Evolutionary conservation across 2,113 vertebrate species (phyloP), one percentile per base, ranked within the genome.

Genomic region (Empidonax alnorum): DNA sequence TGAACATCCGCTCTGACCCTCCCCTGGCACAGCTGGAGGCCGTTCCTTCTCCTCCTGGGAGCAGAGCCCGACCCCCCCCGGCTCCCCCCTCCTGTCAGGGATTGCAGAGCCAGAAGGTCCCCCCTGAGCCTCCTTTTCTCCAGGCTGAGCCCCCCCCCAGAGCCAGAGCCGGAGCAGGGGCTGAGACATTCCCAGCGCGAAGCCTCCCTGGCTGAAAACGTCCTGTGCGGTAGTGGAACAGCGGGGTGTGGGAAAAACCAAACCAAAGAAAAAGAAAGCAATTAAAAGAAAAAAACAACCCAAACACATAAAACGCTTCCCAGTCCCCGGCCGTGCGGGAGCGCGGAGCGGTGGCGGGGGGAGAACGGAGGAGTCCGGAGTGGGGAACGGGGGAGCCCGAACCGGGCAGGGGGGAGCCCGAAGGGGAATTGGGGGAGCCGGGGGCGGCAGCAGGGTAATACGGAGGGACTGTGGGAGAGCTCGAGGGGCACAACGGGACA

Each of bases 21-120:
- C 4, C 23, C 4, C 33, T 30, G 28, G 28, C 7, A 2, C 44
- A 46, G 10, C 46, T 1, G 14, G 87, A 21, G 44, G 46, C 52
- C 2, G 0, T n/a, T 52, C 3, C 61, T 33, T 59, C 61, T 46
- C 0, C 1, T 81, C 39, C 77, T n/a, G 41, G 12, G 5, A 53
- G 47, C 66, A 65, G 3, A 81, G 4, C 37, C 76, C 6, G 1
- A 33, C 3, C 17, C 2, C 14, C 7, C n/a, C 41, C 3, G 4
- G 35, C 27, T 58, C 42, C 5, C 3, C 35, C 58, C 67, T 88
- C 42, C 68, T 44, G 44, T 0, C 59, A 35, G 58, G 71, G 31
- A 16, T 3, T 73, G 50, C 31, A 44, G 42, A 27, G 56, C 39
- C 28, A 44, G 8, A 16, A 1, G 17, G 21, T 1, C 4, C 62